Conservation (phyloP, 2,888 invertebrate genomes). For the Andrena marginata region DNA sequence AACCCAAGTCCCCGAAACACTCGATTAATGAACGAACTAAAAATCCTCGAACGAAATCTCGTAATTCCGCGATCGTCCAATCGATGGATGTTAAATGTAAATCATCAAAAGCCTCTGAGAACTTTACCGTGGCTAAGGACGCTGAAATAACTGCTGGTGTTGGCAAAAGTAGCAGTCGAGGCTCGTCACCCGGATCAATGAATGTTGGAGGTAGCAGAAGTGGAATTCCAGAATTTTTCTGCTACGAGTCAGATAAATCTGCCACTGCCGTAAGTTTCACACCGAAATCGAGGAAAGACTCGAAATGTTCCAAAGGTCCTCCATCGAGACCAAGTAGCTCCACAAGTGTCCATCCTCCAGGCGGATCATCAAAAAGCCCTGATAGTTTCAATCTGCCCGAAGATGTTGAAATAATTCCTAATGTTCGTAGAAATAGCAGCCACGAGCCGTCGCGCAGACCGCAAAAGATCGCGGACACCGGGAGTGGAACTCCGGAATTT, state of each 20-base stretch:
- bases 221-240: conserved; percentile 23
- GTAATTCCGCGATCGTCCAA: neutral
- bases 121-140: neutral
- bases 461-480: neutral
- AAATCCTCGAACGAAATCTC: neutral
- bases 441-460: neutral
- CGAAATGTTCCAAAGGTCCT: neutral
- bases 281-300: neutral
- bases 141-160: neutral
- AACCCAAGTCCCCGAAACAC: neutral
- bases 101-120: neutral
- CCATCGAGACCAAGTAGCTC: neutral
- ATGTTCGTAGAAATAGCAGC: neutral
- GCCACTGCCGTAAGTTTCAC: conserved; percentile 24
- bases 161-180: neutral
- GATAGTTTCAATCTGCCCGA: neutral
- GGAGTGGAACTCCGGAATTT: conserved; percentile 11
- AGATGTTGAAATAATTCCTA: neutral
- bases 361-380: neutral
- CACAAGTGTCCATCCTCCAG: neutral
- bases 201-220: neutral
- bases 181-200: neutral
- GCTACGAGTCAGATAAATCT: conserved; percentile 32
- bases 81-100: neutral
- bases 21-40: neutral